Evolutionary conservation across 2,113 vertebrate species (phyloP).

Genomic region (Guaruba guarouba): DNA sequence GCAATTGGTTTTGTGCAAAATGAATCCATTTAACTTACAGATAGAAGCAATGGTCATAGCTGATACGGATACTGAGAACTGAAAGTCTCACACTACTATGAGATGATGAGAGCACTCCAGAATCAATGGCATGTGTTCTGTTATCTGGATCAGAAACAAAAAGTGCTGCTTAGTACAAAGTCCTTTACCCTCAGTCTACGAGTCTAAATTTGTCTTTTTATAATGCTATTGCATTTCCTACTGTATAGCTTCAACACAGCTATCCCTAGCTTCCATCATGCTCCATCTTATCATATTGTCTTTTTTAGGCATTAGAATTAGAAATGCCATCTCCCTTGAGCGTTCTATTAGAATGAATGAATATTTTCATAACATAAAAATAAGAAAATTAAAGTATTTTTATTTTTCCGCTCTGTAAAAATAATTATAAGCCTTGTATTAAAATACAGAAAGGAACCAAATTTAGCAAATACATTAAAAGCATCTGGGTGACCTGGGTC

Average conservation of each 20-base stretch:
- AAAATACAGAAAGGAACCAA: neutral
- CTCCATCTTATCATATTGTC: neutral
- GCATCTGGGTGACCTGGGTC: neutral
- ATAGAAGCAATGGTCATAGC: neutral
- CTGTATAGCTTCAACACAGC: neutral
- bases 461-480: neutral
- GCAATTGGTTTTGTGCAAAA: neutral
- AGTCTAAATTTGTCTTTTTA: neutral
- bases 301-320: neutral
- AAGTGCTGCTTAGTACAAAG: neutral
- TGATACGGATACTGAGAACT: neutral
- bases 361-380: neutral
- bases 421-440: neutral
- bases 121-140: neutral
- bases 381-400: neutral
- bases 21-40: neutral
- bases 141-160: neutral
- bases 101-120: neutral
- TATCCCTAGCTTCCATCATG: neutral
- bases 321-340: neutral
- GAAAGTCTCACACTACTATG: neutral
- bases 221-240: neutral
- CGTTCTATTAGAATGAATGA: neutral
- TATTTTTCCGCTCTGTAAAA: neutral
- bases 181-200: neutral